A percentile compares a stretch with the other conserved stretches of the same genome.
Evolutionary conservation across 2,797 vertebrate species (phyloP).

Genomic region (Hoplostethus mediterraneus): DNA sequence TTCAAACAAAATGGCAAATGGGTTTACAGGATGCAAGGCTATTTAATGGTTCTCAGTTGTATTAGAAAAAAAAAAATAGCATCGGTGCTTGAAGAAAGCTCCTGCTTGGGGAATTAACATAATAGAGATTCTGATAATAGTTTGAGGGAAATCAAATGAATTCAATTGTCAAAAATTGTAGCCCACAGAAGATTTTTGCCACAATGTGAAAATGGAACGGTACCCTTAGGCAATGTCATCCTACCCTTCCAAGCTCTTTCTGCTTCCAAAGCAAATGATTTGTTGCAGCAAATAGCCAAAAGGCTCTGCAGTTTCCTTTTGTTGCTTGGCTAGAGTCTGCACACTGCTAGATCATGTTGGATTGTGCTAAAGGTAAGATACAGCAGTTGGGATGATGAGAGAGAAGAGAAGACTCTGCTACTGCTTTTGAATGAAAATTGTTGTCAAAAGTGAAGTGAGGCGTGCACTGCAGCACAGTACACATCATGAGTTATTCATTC

Average conservation of each 20-base stretch:
- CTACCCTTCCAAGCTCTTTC: constrained; percentile 67
- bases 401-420: constrained; percentile 60
- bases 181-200: constrained; percentile 50
- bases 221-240: constrained; percentile 64
- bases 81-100: constrained; percentile 29
- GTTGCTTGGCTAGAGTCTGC: constrained; percentile 66
- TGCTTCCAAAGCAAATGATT: constrained; percentile 80
- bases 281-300: constrained; percentile 75
- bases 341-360: constrained; percentile 68
- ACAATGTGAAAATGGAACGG: constrained; percentile 44
- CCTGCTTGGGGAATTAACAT: constrained; percentile 46
- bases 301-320: constrained; percentile 64
- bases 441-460: constrained; percentile 67
- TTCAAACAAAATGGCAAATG: constrained; percentile 45
- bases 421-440: constrained; percentile 79
- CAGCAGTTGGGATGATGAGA: constrained; percentile 64
- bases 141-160: constrained; percentile 50
- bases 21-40: constrained; percentile 28
- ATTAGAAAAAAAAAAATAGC: constrained; percentile 4
- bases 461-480: constrained; percentile 55
- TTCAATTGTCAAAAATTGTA: constrained; percentile 44
- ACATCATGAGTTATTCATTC: constrained; percentile 62
- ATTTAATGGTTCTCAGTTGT: constrained; percentile 37
- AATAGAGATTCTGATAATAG: constrained; percentile 44
- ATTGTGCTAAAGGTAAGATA: constrained; percentile 65